Percentiles rank a stretch among this genome's conserved stretches.
Conservation (phyloP, 2,888 invertebrate genomes). For the Himalopsyche japonica region DNA sequence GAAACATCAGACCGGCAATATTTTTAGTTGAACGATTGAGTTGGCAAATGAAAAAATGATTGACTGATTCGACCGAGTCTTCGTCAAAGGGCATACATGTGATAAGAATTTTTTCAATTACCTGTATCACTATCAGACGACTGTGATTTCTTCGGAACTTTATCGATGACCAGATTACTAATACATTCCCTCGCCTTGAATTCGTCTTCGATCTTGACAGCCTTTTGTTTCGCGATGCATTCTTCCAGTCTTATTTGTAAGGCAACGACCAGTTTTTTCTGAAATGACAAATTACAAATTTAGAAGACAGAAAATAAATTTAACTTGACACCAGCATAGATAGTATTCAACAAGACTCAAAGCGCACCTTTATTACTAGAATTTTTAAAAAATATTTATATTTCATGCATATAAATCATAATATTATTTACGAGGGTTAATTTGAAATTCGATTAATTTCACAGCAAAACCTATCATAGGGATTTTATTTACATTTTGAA, state of each 20-base stretch:
- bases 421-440: too few relatives aligned
- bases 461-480: too few relatives aligned
- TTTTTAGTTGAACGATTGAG: neutral
- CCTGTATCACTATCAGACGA: slow-evolving; percentile 38
- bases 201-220: slow-evolving; percentile 65
- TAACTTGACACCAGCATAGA: too few relatives aligned
- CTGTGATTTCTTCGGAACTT: slow-evolving; percentile 25
- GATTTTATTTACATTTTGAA: too few relatives aligned
- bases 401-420: too few relatives aligned
- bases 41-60: neutral
- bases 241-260: slow-evolving; percentile 76
- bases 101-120: neutral
- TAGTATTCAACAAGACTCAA: too few relatives aligned
- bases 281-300: slow-evolving; percentile 34
- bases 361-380: too few relatives aligned
- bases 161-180: slow-evolving; percentile 60
- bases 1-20: neutral
- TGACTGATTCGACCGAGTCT: too few relatives aligned
- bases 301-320: neutral
- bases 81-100: too few relatives aligned
- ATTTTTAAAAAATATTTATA: too few relatives aligned
- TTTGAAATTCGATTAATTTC: too few relatives aligned
- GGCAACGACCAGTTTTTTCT: slow-evolving; percentile 70
- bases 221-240: slow-evolving; percentile 73
- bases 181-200: slow-evolving; percentile 61